Evolutionary conservation across 1,140 invertebrate species (phyloP), one percentile per base, ranked within the genome.

Genomic region (Trichomalopsis sarcophagae): DNA sequence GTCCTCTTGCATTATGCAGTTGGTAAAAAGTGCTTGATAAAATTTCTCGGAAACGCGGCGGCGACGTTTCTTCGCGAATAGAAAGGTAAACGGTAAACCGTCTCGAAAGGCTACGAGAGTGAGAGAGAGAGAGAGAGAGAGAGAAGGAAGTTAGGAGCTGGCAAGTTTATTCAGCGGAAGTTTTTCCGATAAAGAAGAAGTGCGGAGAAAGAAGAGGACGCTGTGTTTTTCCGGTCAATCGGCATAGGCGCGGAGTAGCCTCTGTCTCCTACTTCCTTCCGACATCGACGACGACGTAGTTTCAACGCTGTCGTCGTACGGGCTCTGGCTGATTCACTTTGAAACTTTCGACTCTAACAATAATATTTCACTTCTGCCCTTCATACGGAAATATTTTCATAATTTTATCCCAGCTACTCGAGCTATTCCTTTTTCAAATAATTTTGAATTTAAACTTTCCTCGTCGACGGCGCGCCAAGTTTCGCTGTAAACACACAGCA

Each of bases 51-150:
- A 33, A 11, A 27, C 14, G 30, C 14, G 30, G 14, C 55, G 55
- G 1, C 17, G 17, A 17, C 55, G 55, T 62, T n/a, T 62, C 55
- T 17, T n/a, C 2, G 21, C 0, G 30, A 7, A 71, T 71, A 33
- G 30, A 71, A 71, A 27, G 69, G 69, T 71, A 71, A 71, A 71
- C 69, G 23, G 69, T 71, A 71, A 71, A 71, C 69, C 30, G 69
- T 13, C 69, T 27, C 69, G 69, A 71, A 71, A 71, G 68, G 7
- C 17, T 62, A 3, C 2, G 14, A 2, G 55, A 62, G 14, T n/a
- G n/a, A 62, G 17, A 62, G 17, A 62, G 55, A 17, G 55, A 27
- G 27, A 27, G 27, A 27, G 17, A 14, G 17, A 14, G 1, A 2
- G 68, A 71, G 23, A 27, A 33, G n/a, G 23, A 69, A 69, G 66